Conservation (phyloP, 2,888 invertebrate species). For the Ochlodes sylvanus region DNA sequence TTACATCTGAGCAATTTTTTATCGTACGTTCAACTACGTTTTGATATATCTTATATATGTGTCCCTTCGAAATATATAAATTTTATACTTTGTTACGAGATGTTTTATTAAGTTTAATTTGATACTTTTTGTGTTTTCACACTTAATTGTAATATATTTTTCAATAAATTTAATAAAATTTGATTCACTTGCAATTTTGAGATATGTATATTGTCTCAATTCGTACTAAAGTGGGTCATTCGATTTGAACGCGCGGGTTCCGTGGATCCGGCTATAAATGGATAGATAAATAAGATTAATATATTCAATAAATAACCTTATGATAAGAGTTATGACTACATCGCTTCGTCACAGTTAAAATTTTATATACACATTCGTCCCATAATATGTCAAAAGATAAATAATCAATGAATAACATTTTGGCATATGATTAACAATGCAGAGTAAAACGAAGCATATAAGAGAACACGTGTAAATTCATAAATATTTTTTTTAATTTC, state of each 20-base stretch:
- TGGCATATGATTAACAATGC: constrained; percentile 1
- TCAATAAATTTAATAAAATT: background rate
- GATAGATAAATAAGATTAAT: constrained; percentile 12
- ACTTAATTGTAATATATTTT: constrained; percentile 3
- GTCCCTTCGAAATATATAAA: constrained; percentile 12
- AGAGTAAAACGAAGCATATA: background rate
- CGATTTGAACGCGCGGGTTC: background rate
- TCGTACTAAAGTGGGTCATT: constrained; percentile 19
- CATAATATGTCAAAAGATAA: too few species aligned
- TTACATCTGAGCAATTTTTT: constrained; percentile 47
- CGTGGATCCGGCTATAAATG: background rate
- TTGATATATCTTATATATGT: constrained; percentile 16
- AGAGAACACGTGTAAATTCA: background rate
- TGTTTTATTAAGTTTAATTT: background rate
- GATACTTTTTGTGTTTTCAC: background rate
- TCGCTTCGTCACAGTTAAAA: constrained; percentile 51
- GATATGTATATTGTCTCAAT: constrained; percentile 41
- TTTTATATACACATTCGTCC: constrained; percentile 59
- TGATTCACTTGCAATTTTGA: constrained; percentile 6
- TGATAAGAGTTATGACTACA: constrained; percentile 49
- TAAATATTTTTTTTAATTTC: background rate
- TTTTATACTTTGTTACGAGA: too few species aligned
- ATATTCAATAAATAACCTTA: constrained; percentile 26
- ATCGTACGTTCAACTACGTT: constrained; percentile 31
- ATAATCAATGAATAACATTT: constrained; percentile 29